phyloP scores from a whole-genome alignment of 2,113 vertebrate species.

The Vidua macroura region DNA sequence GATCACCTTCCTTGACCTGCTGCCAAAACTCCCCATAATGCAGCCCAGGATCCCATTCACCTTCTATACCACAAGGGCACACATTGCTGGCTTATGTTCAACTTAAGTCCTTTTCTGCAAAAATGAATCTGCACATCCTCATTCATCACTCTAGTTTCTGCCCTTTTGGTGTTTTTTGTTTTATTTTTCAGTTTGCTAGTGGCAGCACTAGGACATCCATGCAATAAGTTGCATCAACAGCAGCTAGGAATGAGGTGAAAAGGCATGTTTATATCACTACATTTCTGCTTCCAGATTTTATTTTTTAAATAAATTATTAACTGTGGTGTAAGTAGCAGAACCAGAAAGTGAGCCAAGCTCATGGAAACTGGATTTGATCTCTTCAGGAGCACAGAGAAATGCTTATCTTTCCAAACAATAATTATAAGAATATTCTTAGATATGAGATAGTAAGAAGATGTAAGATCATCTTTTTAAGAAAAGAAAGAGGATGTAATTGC shows the following conservation, averaged over 20 bases:
- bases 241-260: neutral
- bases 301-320: neutral
- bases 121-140: neutral
- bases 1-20: neutral
- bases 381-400: neutral
- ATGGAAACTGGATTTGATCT: neutral
- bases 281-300: neutral
- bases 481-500: neutral
- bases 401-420: neutral
- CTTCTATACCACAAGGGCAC: neutral
- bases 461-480: neutral
- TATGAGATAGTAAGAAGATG: neutral
- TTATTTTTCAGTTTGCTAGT: neutral
- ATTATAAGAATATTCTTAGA: neutral
- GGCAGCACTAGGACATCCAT: neutral
- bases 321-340: neutral
- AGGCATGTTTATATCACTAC: neutral
- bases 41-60: neutral
- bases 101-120: neutral
- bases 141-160: neutral
- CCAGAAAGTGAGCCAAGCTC: neutral
- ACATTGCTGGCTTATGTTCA: neutral
- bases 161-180: neutral
- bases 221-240: neutral
- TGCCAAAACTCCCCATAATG: neutral